These are phyloP conservation scores for Cyprinella venusta DNA, from an alignment of 2,797 vertebrate genomes.

Conservation along the genomic window DNA sequence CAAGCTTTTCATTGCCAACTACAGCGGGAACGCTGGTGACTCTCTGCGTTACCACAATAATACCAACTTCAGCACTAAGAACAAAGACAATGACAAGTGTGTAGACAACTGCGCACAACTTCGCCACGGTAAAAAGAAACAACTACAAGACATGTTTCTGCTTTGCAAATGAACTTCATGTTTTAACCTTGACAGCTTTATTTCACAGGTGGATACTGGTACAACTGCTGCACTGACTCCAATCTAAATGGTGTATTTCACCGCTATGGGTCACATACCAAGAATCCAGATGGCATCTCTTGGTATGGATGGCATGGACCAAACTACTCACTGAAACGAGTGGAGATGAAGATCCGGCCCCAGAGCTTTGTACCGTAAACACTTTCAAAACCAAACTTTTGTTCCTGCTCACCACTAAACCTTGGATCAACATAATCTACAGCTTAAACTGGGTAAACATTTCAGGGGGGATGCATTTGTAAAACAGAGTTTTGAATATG, in stretches of 20 bases:
- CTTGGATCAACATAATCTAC: slow-evolving; percentile 52
- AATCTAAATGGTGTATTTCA: slow-evolving; percentile 94
- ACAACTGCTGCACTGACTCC: slow-evolving; percentile 99
- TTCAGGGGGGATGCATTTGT: slow-evolving; percentile 61
- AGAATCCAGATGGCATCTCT: slow-evolving; percentile 90
- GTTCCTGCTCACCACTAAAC: slow-evolving; percentile 58
- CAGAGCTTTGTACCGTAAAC: slow-evolving; percentile 84
- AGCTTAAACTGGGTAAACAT: slow-evolving; percentile 58
- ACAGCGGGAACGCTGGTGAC: slow-evolving; percentile 86
- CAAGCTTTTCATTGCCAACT: slow-evolving; percentile 90
- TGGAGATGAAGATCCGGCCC: slow-evolving; percentile 97
- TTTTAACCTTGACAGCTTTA: slow-evolving; percentile 19
- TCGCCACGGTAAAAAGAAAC: slow-evolving; percentile 85
- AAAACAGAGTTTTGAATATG: slow-evolving; percentile 70
- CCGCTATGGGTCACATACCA: slow-evolving; percentile 86
- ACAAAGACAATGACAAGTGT: slow-evolving; percentile 99
- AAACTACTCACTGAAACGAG: slow-evolving; percentile 91
- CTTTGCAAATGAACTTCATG: background rate
- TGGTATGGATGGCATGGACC: slow-evolving; percentile 97
- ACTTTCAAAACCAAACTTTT: slow-evolving; percentile 56
- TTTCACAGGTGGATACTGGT: slow-evolving; percentile 93
- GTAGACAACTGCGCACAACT: slow-evolving; percentile 90
- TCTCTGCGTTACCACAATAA: slow-evolving; percentile 96
- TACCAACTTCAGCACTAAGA: slow-evolving; percentile 96
- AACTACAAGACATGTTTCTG: no score